A percentile compares a stretch with the other conserved stretches of the same genome.
These are phyloP conservation scores for Tetragnatha versicolor DNA, from an alignment of 1,140 invertebrate genomes.

Conservation along the genomic window DNA sequence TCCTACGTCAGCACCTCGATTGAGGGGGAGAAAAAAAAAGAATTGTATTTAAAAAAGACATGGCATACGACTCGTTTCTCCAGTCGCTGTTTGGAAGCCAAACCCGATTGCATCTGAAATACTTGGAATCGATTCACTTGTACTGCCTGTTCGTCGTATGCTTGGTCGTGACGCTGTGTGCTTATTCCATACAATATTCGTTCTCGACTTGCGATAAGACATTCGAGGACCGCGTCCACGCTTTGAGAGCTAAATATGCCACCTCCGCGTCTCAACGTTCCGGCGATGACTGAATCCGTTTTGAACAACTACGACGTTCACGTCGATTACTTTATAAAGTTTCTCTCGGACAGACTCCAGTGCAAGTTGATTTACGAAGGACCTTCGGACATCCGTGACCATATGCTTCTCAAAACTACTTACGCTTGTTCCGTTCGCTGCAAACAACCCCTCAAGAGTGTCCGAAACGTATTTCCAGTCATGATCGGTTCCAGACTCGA, in stretches of 20 bases:
- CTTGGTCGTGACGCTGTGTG: not conserved
- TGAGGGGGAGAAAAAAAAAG: too few species aligned
- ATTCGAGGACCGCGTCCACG: not conserved
- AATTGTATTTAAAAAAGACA: too few species aligned
- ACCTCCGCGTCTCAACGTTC: not conserved
- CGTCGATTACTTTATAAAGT: not conserved
- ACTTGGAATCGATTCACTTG: slow-evolving; percentile 8
- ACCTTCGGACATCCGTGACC: not conserved
- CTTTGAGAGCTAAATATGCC: not conserved
- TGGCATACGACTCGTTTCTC: too few species aligned
- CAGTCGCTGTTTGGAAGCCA: too few species aligned
- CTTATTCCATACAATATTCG: not conserved
- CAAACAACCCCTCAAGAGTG: not conserved
- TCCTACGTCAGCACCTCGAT: too few species aligned
- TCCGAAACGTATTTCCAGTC: not conserved
- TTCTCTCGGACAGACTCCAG: not conserved
- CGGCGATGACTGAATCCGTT: not conserved
- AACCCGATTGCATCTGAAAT: too few species aligned
- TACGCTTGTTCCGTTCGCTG: not conserved
- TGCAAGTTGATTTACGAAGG: not conserved
- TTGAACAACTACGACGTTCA: not conserved
- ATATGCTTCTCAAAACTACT: not conserved
- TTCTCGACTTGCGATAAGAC: not conserved
- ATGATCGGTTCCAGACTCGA: not conserved
- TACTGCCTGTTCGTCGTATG: slow-evolving; percentile 14